Percentiles rank a stretch among this genome's conserved stretches.
phyloP scores from a whole-genome alignment of 2,888 invertebrate species.

The Eristalinus aeneus region DNA sequence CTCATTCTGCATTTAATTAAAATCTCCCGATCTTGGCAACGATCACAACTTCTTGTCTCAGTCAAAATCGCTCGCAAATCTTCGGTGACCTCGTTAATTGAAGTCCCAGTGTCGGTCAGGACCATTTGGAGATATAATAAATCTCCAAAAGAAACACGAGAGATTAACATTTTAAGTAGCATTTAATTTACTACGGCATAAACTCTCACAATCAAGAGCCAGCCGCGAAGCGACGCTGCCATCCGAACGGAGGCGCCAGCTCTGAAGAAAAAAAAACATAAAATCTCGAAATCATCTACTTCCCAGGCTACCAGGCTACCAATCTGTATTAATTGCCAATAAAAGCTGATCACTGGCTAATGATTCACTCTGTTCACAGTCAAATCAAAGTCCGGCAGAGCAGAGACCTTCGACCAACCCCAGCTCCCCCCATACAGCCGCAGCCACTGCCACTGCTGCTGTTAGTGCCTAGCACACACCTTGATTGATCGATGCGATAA shows the following conservation, averaged over 20 bases:
- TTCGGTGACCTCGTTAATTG: neutral
- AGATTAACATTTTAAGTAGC: conserved; percentile 30
- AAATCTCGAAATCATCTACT: conserved; percentile 32
- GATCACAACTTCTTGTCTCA: neutral
- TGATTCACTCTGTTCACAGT: conserved; percentile 50
- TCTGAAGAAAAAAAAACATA: conserved; percentile 12
- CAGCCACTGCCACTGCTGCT: neutral
- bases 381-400: conserved; percentile 49
- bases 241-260: conserved; percentile 47
- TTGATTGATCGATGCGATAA: conserved; percentile 68
- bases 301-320: conserved; percentile 48
- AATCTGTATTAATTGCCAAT: conserved; percentile 65
- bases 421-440: neutral
- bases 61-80: neutral
- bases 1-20: too few species aligned
- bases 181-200: conserved; percentile 49
- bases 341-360: conserved; percentile 56
- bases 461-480: conserved; percentile 51
- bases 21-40: too few species aligned
- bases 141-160: conserved; percentile 17
- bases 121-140: conserved; percentile 33
- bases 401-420: conserved; percentile 17
- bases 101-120: conserved; percentile 26
- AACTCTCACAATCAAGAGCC: conserved; percentile 26
- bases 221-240: neutral